Base-by-base conservation (phyloP, 2,113 vertebrate species). In the Brevimyrus niger region DNA sequence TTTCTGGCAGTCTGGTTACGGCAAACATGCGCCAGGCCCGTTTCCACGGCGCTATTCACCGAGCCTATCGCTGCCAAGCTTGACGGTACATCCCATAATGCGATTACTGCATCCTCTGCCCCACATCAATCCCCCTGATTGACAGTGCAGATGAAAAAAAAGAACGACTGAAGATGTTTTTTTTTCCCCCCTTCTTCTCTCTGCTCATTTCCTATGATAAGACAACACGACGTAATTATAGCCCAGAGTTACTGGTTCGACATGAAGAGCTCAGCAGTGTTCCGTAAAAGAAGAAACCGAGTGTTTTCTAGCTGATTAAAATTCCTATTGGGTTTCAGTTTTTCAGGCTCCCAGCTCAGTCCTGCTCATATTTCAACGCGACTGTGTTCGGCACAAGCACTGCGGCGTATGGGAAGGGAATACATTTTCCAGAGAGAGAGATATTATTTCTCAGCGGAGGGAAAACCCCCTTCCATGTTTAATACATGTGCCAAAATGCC, bases 271-370 rank as follows among this genome's bases (percentile, higher is more conserved):
- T 91, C 89, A 91, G 90, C 90, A 86, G 69, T 89, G 88, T 90
- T 90, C 90, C 61, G 90, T 89, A 90, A 92, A 93, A 92, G 90
- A 89, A 88, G 86, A 93, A 91, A 83, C 86, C 85, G 91, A 87
- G 76, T 73, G 53, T 93, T 90, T 91, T 93, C 90, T 87, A 87
- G 61, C 89, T 91, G 91, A 93, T 93, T 93, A 93, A 91, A 92
- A 92, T 88, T 90, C 87, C 69, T 90, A 91, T 92, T 87, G 21
- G 90, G 90, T 92, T 88, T 61, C 87, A 80, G 87, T 58, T 90
- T 91, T 48, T 85, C 53, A 58, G 86, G 69, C 91, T 87, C 89
- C 91, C 27, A 69, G 87, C 88, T 84, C 87, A 91, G 90, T 51
- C 5, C 65, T 90, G 91, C 87, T 87, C 15, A 87, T 53, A 87